Base-by-base conservation (phyloP, 2,888 invertebrate genomes). In the Synergus laeviventris region DNA sequence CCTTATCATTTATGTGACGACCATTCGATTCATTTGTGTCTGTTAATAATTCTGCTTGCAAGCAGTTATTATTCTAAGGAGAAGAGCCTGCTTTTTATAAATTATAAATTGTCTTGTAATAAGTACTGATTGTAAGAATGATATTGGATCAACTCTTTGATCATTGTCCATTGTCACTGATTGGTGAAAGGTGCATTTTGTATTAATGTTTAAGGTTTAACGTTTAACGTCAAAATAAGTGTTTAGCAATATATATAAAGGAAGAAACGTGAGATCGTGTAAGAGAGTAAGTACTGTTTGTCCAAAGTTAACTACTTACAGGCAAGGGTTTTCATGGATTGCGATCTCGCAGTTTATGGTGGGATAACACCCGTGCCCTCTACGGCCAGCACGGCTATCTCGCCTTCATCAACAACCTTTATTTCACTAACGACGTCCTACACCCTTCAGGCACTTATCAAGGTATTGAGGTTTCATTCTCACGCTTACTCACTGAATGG, bases 371-470 rank as follows among this genome's bases (percentile, higher is more conserved):
- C 80, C 85, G 86, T 81, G 84, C 86, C 84, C 84, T 87, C 80
- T 89, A 86, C 82, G 88, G 86, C 82, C 86, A 83, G 78, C 86
- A 87, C 79, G 86, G 86, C 82, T 88, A 89, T 86, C 85, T 88
- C 81, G 84, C 86, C 86, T 88, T 89, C 88, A 86, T 88, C 88
- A 89, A 89, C 89, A 87, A 87, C 83, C 87, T 88, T 85, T 89
- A 89, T 88, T 88, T 88, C 87, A 89, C 88, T 89, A 89, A 89
- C 83, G 89, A 89, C 81, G 89, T 86, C 83, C 87, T 88, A 81
- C 83, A 84, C 79, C 85, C 84, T 78, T 82, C 89, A 87, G 83
- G 84, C 86, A 84, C 84, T 86, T 86, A 87, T 82, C 86, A 89
- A 89, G 89, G 89, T 89, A 89, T 89, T 86, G 84, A 86, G 83